phyloP scores from a whole-genome alignment of 1,140 invertebrate species.

The Drosophila fuyamai region DNA sequence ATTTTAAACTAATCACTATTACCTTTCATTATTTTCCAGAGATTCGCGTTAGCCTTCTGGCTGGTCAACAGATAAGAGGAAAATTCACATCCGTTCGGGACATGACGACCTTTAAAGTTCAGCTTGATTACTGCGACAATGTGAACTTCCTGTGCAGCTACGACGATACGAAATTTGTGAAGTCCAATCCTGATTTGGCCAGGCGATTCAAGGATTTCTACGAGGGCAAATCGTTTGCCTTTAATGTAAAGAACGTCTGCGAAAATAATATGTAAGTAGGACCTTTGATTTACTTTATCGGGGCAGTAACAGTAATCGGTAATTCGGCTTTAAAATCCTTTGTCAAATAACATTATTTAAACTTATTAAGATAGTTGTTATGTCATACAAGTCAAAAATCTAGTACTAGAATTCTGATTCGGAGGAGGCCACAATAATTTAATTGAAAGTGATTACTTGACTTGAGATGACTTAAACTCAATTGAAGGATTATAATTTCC shows the following conservation, averaged over 20 bases:
- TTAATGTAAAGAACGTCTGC: slow-evolving; percentile 77
- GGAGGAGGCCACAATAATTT: too few species aligned
- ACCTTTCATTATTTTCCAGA: slow-evolving; percentile 39
- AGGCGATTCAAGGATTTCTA: slow-evolving; percentile 73
- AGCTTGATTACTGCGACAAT: slow-evolving; percentile 63
- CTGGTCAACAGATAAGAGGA: slow-evolving; percentile 78
- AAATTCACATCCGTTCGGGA: slow-evolving; percentile 72
- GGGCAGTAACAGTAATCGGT: not conserved
- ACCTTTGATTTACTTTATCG: not conserved
- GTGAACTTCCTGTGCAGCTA: slow-evolving; percentile 75
- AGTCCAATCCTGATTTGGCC: slow-evolving; percentile 75
- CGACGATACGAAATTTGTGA: slow-evolving; percentile 76
- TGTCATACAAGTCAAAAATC: too few species aligned
- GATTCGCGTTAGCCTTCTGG: slow-evolving; percentile 62
- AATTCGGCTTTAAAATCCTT: not conserved
- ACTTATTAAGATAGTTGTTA: too few species aligned
- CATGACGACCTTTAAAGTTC: slow-evolving; percentile 77
- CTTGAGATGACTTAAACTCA: too few species aligned
- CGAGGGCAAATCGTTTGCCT: slow-evolving; percentile 73
- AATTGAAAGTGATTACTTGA: too few species aligned
- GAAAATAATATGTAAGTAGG: slow-evolving; percentile 79
- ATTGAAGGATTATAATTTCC: not conserved
- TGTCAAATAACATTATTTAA: too few species aligned
- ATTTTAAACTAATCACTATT: too few species aligned
- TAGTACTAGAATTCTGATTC: too few species aligned